phyloP scores from a whole-genome alignment of 2,113 vertebrate species.

The Chitala chitala region DNA sequence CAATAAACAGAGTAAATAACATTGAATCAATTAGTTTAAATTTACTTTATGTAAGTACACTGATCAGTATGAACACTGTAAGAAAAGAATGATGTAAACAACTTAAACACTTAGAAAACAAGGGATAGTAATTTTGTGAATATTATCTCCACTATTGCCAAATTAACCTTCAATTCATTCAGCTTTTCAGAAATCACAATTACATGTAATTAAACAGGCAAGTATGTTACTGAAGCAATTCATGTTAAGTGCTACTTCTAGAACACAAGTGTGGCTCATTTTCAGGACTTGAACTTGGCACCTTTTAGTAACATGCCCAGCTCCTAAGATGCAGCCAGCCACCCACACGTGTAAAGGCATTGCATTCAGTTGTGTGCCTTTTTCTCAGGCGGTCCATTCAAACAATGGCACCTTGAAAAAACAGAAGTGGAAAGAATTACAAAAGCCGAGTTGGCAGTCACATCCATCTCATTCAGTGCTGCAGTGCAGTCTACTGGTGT shows the following conservation, averaged over 20 bases:
- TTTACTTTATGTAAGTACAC: background rate
- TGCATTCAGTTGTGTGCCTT: background rate
- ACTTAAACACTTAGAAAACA: background rate
- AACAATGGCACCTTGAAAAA: background rate
- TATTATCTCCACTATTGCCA: background rate
- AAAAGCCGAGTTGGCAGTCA: background rate
- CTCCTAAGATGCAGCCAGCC: background rate
- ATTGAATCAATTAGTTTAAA: background rate
- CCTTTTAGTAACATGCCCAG: background rate
- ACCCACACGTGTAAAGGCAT: background rate
- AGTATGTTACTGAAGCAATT: background rate
- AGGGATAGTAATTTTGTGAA: background rate
- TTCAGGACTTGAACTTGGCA: background rate
- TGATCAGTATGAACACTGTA: background rate
- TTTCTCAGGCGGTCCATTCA: background rate
- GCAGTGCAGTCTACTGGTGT: background rate
- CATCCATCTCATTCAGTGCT: background rate
- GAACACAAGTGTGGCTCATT: conserved; percentile 1
- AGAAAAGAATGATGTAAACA: background rate
- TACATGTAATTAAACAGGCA: background rate
- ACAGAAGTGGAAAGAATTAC: background rate
- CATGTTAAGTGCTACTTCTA: background rate
- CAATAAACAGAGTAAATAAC: too few relatives aligned
- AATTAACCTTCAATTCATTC: background rate
- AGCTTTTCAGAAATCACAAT: background rate